These are phyloP conservation scores for Cosmia pyralina DNA, from an alignment of 2,888 invertebrate genomes.

Conservation along the genomic window DNA sequence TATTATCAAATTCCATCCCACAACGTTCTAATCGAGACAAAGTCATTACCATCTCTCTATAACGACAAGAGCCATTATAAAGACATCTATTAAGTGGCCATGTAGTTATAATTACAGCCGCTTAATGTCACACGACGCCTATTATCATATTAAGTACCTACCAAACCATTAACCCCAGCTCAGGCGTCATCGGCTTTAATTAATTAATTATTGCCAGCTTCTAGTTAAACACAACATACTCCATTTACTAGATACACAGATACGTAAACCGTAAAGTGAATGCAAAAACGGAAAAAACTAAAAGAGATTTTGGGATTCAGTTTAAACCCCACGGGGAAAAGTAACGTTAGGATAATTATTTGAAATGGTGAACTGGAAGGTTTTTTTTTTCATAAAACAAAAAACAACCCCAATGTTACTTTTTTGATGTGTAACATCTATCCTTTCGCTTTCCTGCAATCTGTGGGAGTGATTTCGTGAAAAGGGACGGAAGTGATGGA, in stretches of 20 bases:
- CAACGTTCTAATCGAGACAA: slow-evolving; percentile 35
- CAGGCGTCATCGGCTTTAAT: slow-evolving; percentile 48
- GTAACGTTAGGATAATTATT: neutral
- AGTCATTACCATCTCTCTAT: slow-evolving; percentile 28
- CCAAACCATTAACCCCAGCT: slow-evolving; percentile 45
- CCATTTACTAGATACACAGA: slow-evolving; percentile 1
- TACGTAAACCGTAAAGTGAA: neutral
- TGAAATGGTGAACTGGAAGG: neutral
- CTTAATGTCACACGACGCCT: slow-evolving; percentile 29
- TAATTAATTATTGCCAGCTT: slow-evolving; percentile 49
- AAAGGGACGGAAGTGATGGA: too few species aligned
- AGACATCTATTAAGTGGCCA: slow-evolving; percentile 43
- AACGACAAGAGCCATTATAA: slow-evolving; percentile 38
- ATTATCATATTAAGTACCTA: slow-evolving; percentile 51
- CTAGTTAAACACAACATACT: slow-evolving; percentile 15
- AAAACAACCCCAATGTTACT: neutral
- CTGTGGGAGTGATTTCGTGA: too few species aligned
- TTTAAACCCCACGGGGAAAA: neutral
- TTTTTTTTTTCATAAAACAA: neutral
- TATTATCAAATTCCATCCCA: slow-evolving; percentile 1
- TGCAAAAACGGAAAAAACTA: neutral
- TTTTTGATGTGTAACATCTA: too few species aligned
- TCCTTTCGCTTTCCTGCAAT: too few species aligned
- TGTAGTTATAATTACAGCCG: slow-evolving; percentile 54
- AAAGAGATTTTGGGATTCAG: neutral